Percentiles rank a stretch among this genome's conserved stretches.
Evolutionary conservation across 2,888 invertebrate species (phyloP).

Genomic region (Callyntrura guangdongensis): DNA sequence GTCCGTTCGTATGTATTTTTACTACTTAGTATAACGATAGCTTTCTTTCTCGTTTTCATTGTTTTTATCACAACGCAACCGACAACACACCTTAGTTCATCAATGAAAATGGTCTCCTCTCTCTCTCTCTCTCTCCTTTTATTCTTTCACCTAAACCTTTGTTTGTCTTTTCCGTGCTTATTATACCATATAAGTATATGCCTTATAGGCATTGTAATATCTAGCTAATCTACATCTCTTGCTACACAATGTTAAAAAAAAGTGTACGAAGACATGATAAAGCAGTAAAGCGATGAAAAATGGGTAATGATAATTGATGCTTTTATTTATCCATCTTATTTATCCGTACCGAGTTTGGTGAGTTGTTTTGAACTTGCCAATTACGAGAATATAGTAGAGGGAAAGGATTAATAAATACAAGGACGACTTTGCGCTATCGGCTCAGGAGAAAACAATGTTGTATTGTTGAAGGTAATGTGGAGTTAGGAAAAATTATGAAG

Average conservation of each 20-base stretch:
- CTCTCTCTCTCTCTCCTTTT: neutral
- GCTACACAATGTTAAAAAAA: neutral
- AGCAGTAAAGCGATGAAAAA: constrained; percentile 31
- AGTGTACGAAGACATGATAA: constrained; percentile 36
- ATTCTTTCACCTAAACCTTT: neutral
- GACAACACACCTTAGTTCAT: constrained; percentile 32
- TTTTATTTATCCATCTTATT: constrained; percentile 37
- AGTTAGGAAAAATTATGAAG: neutral
- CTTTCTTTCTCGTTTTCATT: constrained; percentile 42
- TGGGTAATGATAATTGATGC: constrained; percentile 14
- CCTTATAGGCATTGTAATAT: too few relatives aligned
- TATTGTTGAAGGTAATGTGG: neutral
- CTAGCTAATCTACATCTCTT: neutral
- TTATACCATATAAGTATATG: neutral
- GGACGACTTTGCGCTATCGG: too few relatives aligned
- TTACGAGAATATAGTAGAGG: constrained; percentile 20
- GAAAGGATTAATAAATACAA: too few relatives aligned
- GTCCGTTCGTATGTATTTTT: neutral
- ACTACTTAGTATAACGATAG: neutral
- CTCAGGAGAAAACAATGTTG: neutral
- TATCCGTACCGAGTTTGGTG: constrained; percentile 35
- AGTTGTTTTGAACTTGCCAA: constrained; percentile 53
- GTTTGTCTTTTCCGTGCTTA: neutral
- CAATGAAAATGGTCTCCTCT: neutral
- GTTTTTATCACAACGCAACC: constrained; percentile 50